A percentile compares a stretch with the other conserved stretches of the same genome.
These are phyloP conservation scores for Opisthograptis luteolata DNA, from an alignment of 2,888 invertebrate species.

Conservation along the genomic window DNA sequence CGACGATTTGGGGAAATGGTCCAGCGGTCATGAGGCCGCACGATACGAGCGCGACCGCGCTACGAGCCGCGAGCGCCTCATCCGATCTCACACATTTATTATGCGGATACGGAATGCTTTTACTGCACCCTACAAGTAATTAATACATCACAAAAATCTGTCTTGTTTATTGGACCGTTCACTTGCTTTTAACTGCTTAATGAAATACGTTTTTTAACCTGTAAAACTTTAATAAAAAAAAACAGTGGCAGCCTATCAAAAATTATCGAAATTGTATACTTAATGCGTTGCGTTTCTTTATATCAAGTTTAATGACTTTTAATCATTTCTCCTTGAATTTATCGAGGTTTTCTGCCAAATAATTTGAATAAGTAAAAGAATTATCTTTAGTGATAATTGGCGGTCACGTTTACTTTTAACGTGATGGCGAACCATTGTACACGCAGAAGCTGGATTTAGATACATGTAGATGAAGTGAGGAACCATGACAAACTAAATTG, in stretches of 20 bases:
- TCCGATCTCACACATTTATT: conserved; percentile 12
- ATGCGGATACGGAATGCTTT: not conserved
- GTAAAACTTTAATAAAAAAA: conserved; percentile 4
- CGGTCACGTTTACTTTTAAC: conserved; percentile 22
- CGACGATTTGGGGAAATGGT: conserved; percentile 66
- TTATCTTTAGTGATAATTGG: conserved; percentile 24
- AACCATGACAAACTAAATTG: no score
- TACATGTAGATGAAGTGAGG: no score
- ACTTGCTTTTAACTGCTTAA: conserved; percentile 2
- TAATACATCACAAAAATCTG: not conserved
- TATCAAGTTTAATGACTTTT: conserved; percentile 76
- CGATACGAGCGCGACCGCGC: conserved; percentile 27
- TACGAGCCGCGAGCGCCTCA: conserved; percentile 10
- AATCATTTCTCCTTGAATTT: conserved; percentile 76
- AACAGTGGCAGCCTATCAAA: not conserved
- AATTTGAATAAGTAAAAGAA: conserved; percentile 42
- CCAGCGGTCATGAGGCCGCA: conserved; percentile 58
- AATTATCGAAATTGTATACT: not conserved
- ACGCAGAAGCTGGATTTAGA: no score
- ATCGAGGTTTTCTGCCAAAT: conserved; percentile 61
- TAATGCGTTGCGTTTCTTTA: conserved; percentile 49
- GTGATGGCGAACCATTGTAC: no score
- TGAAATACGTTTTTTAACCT: conserved; percentile 4
- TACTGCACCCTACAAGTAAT: not conserved
- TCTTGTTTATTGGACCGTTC: conserved; percentile 1